Percentiles rank a stretch among this genome's conserved stretches.
These are phyloP conservation scores for Malacosoma neustria DNA, from an alignment of 2,888 invertebrate species.

Conservation along the genomic window DNA sequence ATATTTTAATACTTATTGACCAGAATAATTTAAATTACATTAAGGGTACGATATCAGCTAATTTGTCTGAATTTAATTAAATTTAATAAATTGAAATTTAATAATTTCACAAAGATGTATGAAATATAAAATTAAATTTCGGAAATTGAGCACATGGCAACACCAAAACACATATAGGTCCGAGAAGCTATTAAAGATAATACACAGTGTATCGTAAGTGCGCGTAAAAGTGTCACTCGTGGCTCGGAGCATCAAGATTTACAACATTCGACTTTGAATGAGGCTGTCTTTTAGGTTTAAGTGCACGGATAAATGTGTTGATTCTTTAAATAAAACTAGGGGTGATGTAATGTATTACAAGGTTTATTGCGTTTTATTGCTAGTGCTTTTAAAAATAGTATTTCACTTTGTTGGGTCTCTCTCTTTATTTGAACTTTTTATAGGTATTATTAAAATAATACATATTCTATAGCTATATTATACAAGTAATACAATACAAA, in stretches of 20 bases:
- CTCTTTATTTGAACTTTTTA: too few species aligned
- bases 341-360: neutral
- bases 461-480: too few species aligned
- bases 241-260: conserved; percentile 34
- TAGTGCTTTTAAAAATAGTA: neutral
- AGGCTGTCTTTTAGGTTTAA: conserved; percentile 12
- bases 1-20: too few species aligned
- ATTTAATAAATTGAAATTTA: too few species aligned
- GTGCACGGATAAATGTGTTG: conserved; percentile 8
- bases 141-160: neutral
- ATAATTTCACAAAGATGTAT: too few species aligned
- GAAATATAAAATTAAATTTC: too few species aligned
- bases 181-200: conserved; percentile 45
- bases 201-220: conserved; percentile 31
- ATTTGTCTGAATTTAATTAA: too few species aligned
- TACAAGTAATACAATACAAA: too few species aligned
- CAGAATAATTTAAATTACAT: too few species aligned
- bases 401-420: too few species aligned
- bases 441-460: too few species aligned
- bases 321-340: neutral
- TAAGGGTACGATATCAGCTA: too few species aligned
- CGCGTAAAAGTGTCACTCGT: conserved; percentile 44
- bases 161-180: neutral
- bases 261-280: conserved; percentile 26
- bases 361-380: neutral